Evolutionary conservation across 2,888 invertebrate genomes (phyloP), one percentile per base, ranked within the genome.

Genomic region (Steromphala cineraria): DNA sequence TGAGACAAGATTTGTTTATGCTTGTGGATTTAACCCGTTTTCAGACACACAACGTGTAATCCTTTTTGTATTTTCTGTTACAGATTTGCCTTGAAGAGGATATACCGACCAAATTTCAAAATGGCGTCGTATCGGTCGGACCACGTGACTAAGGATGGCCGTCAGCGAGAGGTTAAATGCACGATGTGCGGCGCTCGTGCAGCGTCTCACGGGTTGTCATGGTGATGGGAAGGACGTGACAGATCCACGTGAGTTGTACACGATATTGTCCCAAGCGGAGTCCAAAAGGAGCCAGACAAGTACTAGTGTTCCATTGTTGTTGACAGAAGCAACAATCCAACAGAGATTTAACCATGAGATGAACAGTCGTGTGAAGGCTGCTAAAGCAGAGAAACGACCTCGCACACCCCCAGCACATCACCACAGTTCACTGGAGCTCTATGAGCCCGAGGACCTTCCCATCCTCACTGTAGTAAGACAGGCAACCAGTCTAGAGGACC

Each of bases 201-300:
- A 76, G 55, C 76, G 55, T 31, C 53, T 76, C 53, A 76, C 76
- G 28, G 76, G 76, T 36, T 55, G 31, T 55, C 76, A 76, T 36
- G 76, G 76, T 36, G 76, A 76, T 53, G 76, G 76, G 17, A 53
- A 55, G 19, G 81, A 83, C 62, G 75, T 83, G 75, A 83, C 83
- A 28, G 75, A 80, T 24, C 83, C 83, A 8, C 78, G 83, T n/a
- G 83, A 83, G 19, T 52, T 81, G 53, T 83, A 83, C 81, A 46
- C 83, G 17, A 74, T 83, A 28, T n/a, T 81, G 55, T 80, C 81
- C 13, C 76, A 53, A 28, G 76, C 76, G 2, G 81, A 81, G 28
- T 53, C 81, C 71, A 80, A 77, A 46, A 31, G 71, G 17, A 8
- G 21, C 36, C 67, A 74, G 24, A 40, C 36, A 24, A 21, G 55